Conservation (phyloP, 2,888 invertebrate species). For the Trissoscelio sp. region DNA sequence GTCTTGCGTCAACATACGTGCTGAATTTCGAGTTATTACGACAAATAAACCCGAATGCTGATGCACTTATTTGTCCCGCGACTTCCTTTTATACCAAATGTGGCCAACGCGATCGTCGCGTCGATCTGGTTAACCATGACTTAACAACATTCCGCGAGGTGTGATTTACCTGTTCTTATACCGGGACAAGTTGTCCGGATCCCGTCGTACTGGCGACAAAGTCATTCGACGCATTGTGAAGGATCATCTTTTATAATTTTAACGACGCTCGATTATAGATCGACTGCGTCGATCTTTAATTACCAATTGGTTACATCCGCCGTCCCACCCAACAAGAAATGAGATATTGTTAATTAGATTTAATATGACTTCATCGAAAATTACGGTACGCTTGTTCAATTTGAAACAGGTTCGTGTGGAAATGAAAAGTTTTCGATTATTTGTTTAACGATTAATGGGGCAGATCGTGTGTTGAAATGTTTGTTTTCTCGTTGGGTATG, state of each 20-base stretch:
- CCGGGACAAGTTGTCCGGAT: conserved; percentile 12
- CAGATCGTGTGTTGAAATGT: too few relatives aligned
- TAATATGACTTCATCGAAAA: conserved; percentile 34
- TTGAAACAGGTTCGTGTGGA: conserved; percentile 10
- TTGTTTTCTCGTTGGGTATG: too few relatives aligned
- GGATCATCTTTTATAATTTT: conserved; percentile 28
- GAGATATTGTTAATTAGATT: conserved; percentile 30
- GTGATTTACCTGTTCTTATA: conserved; percentile 41
- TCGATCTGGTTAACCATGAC: conserved; percentile 40
- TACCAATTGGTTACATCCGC: conserved; percentile 1
- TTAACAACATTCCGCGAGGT: conserved; percentile 51
- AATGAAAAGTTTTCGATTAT: neutral
- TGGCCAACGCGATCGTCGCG: conserved; percentile 18
- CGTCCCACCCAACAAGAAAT: neutral
- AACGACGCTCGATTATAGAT: neutral
- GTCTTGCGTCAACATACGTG: conserved; percentile 13
- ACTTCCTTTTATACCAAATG: conserved; percentile 47
- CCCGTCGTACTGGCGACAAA: conserved; percentile 25
- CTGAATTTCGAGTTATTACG: conserved; percentile 27
- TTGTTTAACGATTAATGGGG: neutral
- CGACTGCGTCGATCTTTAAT: conserved; percentile 18
- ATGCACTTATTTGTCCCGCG: conserved; percentile 12
- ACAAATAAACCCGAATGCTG: conserved; percentile 7
- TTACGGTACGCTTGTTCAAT: neutral
- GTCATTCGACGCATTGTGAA: conserved; percentile 17